A percentile compares a stretch with the other conserved stretches of the same genome.
phyloP scores from a whole-genome alignment of 2,797 vertebrate genomes.

The Cirrhinus molitorella region DNA sequence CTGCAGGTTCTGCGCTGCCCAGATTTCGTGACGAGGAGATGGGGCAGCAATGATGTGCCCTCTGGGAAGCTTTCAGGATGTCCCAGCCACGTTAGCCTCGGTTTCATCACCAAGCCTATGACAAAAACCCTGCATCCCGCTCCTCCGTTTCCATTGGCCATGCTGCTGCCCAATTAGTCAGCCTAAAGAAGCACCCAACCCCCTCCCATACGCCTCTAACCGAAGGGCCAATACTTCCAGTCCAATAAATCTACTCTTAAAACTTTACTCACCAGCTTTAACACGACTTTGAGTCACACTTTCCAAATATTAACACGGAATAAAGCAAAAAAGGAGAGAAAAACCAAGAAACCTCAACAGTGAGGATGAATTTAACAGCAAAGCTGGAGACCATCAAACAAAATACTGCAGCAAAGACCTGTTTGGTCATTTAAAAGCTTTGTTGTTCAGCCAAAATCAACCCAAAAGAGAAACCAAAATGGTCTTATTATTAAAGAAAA shows the following conservation, averaged over 20 bases:
- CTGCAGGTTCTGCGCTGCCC: conserved; percentile 39
- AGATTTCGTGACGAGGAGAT: conserved; percentile 65
- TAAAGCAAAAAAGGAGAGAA: conserved; percentile 4
- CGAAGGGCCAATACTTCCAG: conserved; percentile 59
- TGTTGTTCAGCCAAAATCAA: neutral
- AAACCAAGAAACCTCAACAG: neutral
- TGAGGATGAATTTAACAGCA: conserved; percentile 5
- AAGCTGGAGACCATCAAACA: conserved; percentile 9
- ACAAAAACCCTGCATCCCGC: conserved; percentile 28
- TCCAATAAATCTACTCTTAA: conserved; percentile 58
- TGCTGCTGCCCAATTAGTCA: conserved; percentile 57
- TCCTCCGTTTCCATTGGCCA: conserved; percentile 29
- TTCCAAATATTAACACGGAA: conserved; percentile 45
- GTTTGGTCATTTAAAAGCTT: conserved; percentile 3
- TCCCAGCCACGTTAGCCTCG: conserved; percentile 60
- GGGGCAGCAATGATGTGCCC: conserved; percentile 60
- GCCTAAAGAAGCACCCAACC: conserved; percentile 26
- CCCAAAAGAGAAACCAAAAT: neutral
- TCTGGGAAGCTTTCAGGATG: conserved; percentile 58
- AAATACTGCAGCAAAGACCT: neutral
- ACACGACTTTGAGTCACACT: conserved; percentile 53
- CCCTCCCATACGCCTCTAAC: conserved; percentile 35
- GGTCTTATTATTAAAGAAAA: neutral
- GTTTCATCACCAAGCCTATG: conserved; percentile 54
- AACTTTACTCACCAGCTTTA: conserved; percentile 44